Evolutionary conservation across 1,140 invertebrate genomes (phyloP), one percentile per base, ranked within the genome.

Genomic region (Pinna nobilis): DNA sequence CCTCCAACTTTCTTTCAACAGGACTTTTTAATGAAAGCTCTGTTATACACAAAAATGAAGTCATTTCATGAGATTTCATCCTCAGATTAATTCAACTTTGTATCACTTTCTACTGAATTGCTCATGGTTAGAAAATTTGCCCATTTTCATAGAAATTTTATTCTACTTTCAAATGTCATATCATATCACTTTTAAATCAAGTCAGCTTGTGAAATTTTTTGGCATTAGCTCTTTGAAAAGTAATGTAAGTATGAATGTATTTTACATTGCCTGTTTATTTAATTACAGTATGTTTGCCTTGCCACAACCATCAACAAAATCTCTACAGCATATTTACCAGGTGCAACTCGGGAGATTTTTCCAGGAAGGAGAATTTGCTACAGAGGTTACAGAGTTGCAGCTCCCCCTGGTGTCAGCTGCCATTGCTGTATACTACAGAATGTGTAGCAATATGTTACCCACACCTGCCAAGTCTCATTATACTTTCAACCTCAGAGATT

Each of bases 401-500:
- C 83, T 87, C 41, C 77, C 86, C 11, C 61, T 89, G 30, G 87
- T 89, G 13, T 86, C 86, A 23, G 84, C 84, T 18, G 82, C 84
- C 61, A 88, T 89, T 25, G 82, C 84, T 15, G 79, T 89, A 37
- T 89, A 88, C 76, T 88, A 88, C 67, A 76, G 82, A 47, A 87
- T 89, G 82, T 83, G 83, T 59, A 72, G 78, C 28, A 80, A 71
- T 49, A 84, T 88, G 85, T 63, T 86, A 57, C 85, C 86, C 23
- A 89, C 88, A 7, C 88, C 88, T 13, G 81, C 92, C 35, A 96
- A 96, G 86, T 95, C 94, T 83, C 95, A 97, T 85, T 97, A 96
- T 78, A 88, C 95, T n/a, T 96, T 96, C 88, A 96, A 95, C 87
- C 88, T 97, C 69, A 90, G 94, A 71, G 95, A 96, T 84, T 94